phyloP scores from a whole-genome alignment of 2,797 vertebrate genomes.

The Protosalanx chinensis region DNA sequence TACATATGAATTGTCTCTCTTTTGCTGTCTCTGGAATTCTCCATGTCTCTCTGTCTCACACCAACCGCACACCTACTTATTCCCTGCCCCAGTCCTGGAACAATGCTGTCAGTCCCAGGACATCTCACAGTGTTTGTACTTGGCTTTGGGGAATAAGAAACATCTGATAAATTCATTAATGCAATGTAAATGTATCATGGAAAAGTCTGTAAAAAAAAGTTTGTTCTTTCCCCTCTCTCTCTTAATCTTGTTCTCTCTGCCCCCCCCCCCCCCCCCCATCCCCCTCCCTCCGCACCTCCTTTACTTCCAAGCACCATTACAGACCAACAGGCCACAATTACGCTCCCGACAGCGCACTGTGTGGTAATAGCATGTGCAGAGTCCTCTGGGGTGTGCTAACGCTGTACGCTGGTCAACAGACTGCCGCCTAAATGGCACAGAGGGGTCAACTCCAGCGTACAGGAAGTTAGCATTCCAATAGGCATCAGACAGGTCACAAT shows the following conservation, averaged over 20 bases:
- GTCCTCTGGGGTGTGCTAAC: slow-evolving; percentile 57
- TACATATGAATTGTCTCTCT: no score
- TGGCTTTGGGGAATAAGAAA: no score
- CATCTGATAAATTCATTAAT: no score
- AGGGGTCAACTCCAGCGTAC: slow-evolving; percentile 54
- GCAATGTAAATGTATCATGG: slow-evolving; percentile 27
- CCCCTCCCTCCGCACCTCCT: slow-evolving; percentile 56
- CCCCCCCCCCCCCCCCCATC: slow-evolving; percentile 19
- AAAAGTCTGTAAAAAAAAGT: slow-evolving; percentile 22
- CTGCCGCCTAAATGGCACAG: slow-evolving; percentile 41
- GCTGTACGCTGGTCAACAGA: slow-evolving; percentile 41
- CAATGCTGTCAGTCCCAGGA: neutral
- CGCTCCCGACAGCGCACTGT: slow-evolving; percentile 66
- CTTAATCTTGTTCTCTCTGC: neutral
- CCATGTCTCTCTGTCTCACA: no score
- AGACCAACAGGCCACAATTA: slow-evolving; percentile 56
- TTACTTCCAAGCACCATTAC: slow-evolving; percentile 65
- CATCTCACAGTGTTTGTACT: no score
- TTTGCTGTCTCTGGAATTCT: no score
- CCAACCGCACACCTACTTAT: neutral
- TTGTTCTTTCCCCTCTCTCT: neutral
- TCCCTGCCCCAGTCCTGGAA: neutral
- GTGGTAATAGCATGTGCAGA: slow-evolving; percentile 52
- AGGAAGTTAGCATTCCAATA: neutral
- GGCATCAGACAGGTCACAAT: neutral